Conservation (phyloP, 2,888 invertebrate genomes). For the Acleris literana region DNA sequence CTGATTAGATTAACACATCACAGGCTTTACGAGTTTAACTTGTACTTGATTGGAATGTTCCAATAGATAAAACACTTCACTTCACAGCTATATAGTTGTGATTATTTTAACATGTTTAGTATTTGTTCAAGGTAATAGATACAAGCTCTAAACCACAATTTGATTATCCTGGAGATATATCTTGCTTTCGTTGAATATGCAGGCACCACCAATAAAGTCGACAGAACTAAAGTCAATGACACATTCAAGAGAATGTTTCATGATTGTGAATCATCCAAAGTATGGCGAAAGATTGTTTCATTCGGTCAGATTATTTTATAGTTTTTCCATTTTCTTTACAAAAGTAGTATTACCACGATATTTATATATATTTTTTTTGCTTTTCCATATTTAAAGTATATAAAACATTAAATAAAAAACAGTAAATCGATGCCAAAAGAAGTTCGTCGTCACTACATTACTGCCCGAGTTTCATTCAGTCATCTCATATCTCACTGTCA, state of each 20-base stretch:
- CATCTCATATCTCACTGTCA: background rate
- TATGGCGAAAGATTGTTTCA: background rate
- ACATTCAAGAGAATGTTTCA: conserved; percentile 34
- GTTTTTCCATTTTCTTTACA: background rate
- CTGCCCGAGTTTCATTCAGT: background rate
- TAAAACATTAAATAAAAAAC: no score
- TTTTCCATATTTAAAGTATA: no score
- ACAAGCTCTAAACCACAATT: background rate
- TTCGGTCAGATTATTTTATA: background rate
- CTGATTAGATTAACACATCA: conserved; percentile 34
- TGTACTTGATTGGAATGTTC: conserved; percentile 25
- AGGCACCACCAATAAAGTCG: conserved; percentile 4
- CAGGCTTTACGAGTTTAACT: conserved; percentile 24
- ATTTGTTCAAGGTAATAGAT: background rate
- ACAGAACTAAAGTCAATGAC: conserved; percentile 33
- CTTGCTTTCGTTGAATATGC: background rate
- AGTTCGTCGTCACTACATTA: no score
- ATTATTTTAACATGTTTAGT: background rate
- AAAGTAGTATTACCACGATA: no score
- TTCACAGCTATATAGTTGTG: background rate
- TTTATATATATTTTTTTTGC: no score
- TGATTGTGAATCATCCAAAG: conserved; percentile 29
- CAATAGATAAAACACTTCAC: conserved; percentile 2
- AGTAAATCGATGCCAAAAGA: no score
- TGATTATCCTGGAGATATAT: conserved; percentile 1